Evolutionary conservation across 2,888 invertebrate genomes (phyloP).

Genomic region (Drosophila formosana): DNA sequence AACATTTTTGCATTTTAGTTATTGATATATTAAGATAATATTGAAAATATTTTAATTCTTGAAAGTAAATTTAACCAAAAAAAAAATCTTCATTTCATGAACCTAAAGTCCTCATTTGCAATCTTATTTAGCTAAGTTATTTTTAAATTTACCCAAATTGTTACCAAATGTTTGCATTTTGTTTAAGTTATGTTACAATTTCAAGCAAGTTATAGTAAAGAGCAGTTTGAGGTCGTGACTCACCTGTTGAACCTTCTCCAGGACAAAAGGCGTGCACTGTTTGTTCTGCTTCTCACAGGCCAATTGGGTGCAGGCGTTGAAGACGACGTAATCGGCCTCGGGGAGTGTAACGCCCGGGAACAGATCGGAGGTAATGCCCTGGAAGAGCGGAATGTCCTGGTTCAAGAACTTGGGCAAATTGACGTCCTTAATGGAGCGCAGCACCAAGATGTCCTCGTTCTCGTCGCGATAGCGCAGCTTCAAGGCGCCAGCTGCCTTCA

Average conservation of each 20-base stretch:
- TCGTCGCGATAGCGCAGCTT: constrained; percentile 95
- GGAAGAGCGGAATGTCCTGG: constrained; percentile 95
- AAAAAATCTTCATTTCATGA: no score
- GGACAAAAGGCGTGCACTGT: constrained; percentile 93
- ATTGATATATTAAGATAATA: no score
- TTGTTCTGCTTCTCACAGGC: constrained; percentile 90
- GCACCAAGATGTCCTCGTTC: constrained; percentile 93
- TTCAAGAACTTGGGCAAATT: constrained; percentile 97
- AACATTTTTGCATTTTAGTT: no score
- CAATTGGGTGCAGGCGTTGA: constrained; percentile 88
- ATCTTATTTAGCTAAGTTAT: no score
- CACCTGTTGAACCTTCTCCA: constrained; percentile 92
- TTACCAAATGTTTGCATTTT: no score
- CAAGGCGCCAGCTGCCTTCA: constrained; percentile 95
- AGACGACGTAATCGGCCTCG: constrained; percentile 91
- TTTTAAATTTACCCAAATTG: no score
- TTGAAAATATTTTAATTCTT: no score
- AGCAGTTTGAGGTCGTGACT: constrained; percentile 5
- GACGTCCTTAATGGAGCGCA: constrained; percentile 96
- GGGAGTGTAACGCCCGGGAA: constrained; percentile 95
- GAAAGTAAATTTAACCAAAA: no score
- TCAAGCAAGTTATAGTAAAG: no score
- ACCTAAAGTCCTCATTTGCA: no score
- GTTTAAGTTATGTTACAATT: no score
- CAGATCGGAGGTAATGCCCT: constrained; percentile 96